Evolutionary conservation across 2,113 vertebrate genomes (phyloP), one percentile per base, ranked within the genome.

Genomic region (Pycnonotus jocosus): DNA sequence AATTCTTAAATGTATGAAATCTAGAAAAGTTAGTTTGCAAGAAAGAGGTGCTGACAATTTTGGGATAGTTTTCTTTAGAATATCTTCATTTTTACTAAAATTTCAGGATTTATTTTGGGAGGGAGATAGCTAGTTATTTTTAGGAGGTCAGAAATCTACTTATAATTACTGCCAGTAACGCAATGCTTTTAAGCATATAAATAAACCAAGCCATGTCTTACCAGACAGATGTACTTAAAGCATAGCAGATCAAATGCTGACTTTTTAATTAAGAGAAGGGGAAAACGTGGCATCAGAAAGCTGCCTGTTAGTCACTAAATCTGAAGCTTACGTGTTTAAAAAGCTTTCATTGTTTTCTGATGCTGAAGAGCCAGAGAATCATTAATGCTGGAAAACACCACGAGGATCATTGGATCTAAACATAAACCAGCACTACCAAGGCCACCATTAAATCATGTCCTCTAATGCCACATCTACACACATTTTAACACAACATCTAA

Each of bases 31-130:
- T 54, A 4, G 1, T 61, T 81, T 48, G 4, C 14, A 65, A 65
- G 31, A 31, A 47, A 64, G 15, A 35, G 15, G 4, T 57, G 5
- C 13, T 47, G 37, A 24, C 71, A 35, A 54, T 15, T 28, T 86
- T 21, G 10, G 2, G 1, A 33, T 16, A 3, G 1, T 45, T 45
- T 20, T 60, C 6, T 58, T 56, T 21, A 61, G 3, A 6, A 2
- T 35, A 27, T 10, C 18, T 72, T 68, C 2, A 44, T 31, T 88
- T 94, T 57, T 72, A 40, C 11, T 48, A 60, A 15, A 4, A 48
- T 23, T 51, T 66, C 7, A 65, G 66, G 15, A 48, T 58, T 44
- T 74, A 37, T 44, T 81, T 57, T 45, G 31, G 47, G 21, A 61
- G 22, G 25, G 19, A 68, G 15, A 17, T 3, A 77, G 12, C 7